These are phyloP conservation scores for Lepisosteus oculatus DNA, from an alignment of 2,113 vertebrate species.

Conservation along the genomic window DNA sequence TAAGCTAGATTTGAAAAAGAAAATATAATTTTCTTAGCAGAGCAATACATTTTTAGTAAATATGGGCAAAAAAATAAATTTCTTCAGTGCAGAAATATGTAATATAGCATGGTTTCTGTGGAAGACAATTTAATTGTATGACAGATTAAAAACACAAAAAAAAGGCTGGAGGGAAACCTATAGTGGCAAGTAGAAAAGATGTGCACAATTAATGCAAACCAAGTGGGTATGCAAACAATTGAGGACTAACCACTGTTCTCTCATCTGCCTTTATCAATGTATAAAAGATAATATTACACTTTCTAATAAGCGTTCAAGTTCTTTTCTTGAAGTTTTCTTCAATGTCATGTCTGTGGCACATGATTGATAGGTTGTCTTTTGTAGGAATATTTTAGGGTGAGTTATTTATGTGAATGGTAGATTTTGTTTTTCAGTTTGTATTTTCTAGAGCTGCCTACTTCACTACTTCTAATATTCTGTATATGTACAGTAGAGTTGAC, in stretches of 20 bases:
- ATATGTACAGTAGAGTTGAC: too few species aligned
- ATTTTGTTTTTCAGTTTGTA: conserved; percentile 37
- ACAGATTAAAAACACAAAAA: conserved; percentile 2
- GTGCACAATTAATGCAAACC: neutral
- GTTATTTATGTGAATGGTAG: conserved; percentile 43
- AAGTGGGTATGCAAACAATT: conserved; percentile 5
- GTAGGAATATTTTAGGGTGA: conserved; percentile 40
- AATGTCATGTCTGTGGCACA: conserved; percentile 51
- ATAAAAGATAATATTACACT: conserved; percentile 55
- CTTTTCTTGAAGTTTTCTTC: conserved; percentile 48
- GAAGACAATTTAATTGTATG: neutral
- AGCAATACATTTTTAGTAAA: too few species aligned
- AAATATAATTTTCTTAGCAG: too few species aligned
- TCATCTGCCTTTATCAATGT: neutral
- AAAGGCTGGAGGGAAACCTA: neutral
- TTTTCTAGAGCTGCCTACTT: neutral
- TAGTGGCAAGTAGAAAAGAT: too few species aligned
- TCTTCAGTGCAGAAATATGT: neutral
- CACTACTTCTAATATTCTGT: neutral
- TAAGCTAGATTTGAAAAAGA: too few species aligned
- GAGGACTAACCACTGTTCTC: neutral
- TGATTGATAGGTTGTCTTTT: conserved; percentile 58
- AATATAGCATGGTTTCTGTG: neutral
- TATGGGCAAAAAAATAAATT: too few species aligned
- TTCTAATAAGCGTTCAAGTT: conserved; percentile 61